Percentiles rank a stretch among this genome's conserved stretches.
phyloP scores from a whole-genome alignment of 2,113 vertebrate genomes.

The Melanostigma gelatinosum region DNA sequence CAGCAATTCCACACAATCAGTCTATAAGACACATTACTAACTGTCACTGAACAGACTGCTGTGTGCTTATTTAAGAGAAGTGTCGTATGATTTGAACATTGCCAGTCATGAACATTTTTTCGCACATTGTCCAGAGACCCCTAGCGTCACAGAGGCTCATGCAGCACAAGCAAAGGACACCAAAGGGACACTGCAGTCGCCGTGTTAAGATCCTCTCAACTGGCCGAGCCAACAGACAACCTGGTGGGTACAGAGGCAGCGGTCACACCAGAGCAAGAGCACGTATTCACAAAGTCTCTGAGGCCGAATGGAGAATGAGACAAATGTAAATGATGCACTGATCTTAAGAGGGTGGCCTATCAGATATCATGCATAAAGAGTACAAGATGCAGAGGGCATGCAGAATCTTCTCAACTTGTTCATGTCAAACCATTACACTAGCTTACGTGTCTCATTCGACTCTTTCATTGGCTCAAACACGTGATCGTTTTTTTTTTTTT shows the following conservation, averaged over 20 bases:
- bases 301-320: slow-evolving; percentile 53
- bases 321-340: slow-evolving; percentile 42
- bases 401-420: slow-evolving; percentile 59
- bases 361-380: slow-evolving; percentile 72
- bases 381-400: slow-evolving; percentile 82
- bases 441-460: slow-evolving; percentile 59
- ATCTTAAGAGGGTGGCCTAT: slow-evolving; percentile 41
- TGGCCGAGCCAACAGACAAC: slow-evolving; percentile 38
- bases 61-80: neutral
- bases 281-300: slow-evolving; percentile 29
- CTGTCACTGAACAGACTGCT: neutral
- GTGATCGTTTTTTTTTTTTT: neutral
- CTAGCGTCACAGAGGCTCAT: slow-evolving; percentile 65
- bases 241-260: slow-evolving; percentile 15
- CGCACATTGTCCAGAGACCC: slow-evolving; percentile 1
- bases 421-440: slow-evolving; percentile 52
- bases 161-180: slow-evolving; percentile 69
- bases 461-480: slow-evolving; percentile 80
- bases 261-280: slow-evolving; percentile 44
- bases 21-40: neutral
- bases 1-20: neutral
- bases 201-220: slow-evolving; percentile 9
- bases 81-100: neutral
- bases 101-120: neutral
- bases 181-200: slow-evolving; percentile 47